Evolutionary conservation across 2,113 vertebrate genomes (phyloP).

Genomic region (Xenopus laevis): DNA sequence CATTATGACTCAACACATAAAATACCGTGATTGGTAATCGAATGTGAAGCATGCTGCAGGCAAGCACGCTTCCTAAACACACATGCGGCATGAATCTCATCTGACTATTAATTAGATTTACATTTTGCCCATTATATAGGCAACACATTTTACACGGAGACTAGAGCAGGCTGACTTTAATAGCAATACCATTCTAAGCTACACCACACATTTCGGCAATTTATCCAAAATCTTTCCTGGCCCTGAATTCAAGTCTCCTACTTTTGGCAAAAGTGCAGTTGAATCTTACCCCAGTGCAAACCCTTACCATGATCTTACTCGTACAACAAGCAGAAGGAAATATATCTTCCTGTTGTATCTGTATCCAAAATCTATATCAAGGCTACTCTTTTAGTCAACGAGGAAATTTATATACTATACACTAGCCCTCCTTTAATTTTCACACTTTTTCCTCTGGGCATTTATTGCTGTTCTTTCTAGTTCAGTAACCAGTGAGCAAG

Average conservation of each 20-base stretch:
- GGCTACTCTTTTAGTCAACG: slow-evolving; percentile 82
- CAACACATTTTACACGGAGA: no score
- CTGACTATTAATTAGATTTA: no score
- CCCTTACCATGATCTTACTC: neutral
- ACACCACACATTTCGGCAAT: no score
- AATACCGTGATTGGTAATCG: no score
- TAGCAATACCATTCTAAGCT: no score
- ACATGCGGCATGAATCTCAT: no score
- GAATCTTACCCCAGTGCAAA: neutral
- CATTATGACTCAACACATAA: no score
- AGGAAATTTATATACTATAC: slow-evolving; percentile 86
- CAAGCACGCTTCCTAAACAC: no score
- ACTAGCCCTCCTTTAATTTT: slow-evolving; percentile 86
- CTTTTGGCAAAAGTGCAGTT: slow-evolving; percentile 31
- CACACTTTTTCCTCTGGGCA: slow-evolving; percentile 91
- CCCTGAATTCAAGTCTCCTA: slow-evolving; percentile 19
- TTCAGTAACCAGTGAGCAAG: slow-evolving; percentile 94
- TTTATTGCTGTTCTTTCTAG: slow-evolving; percentile 96
- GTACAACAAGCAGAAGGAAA: slow-evolving; percentile 36
- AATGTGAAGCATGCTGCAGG: no score
- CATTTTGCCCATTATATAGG: no score
- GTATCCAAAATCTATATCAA: slow-evolving; percentile 69
- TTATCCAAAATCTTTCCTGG: neutral
- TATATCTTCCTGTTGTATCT: slow-evolving; percentile 43
- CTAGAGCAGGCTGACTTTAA: no score